phyloP scores from a whole-genome alignment of 2,797 vertebrate genomes.

The Gymnocypris eckloni region DNA sequence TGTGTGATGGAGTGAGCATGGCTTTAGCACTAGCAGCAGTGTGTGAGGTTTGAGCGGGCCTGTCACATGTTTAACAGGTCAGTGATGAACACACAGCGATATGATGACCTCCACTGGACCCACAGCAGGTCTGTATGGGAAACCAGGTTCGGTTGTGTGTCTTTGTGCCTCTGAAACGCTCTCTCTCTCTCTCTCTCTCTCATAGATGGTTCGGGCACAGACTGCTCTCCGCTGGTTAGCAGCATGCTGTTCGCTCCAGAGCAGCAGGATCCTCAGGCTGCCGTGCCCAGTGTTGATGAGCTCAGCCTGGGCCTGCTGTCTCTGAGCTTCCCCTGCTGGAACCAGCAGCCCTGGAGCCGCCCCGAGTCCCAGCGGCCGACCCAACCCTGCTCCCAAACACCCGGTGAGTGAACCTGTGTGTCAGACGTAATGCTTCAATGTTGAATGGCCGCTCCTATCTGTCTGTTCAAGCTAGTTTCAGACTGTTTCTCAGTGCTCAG shows the following conservation, averaged over 20 bases:
- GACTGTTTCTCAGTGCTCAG: not conserved
- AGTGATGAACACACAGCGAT: slow-evolving; percentile 91
- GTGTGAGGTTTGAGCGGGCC: slow-evolving; percentile 91
- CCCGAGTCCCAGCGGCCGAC: slow-evolving; percentile 86
- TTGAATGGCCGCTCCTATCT: not conserved
- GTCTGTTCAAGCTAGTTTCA: slow-evolving; percentile 11
- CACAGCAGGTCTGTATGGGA: slow-evolving; percentile 52
- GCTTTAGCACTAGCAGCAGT: slow-evolving; percentile 90
- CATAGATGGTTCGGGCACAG: slow-evolving; percentile 87
- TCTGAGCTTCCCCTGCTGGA: slow-evolving; percentile 92
- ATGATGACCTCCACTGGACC: slow-evolving; percentile 82
- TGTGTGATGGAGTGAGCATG: slow-evolving; percentile 39
- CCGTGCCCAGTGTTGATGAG: slow-evolving; percentile 87
- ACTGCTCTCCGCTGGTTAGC: slow-evolving; percentile 85
- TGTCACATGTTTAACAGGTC: slow-evolving; percentile 97
- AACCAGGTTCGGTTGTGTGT: slow-evolving; percentile 24
- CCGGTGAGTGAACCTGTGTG: slow-evolving; percentile 82
- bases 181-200: slow-evolving; percentile 25
- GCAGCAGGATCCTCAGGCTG: slow-evolving; percentile 87
- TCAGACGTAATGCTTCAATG: not conserved
- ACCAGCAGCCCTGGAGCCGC: slow-evolving; percentile 93
- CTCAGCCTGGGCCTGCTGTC: slow-evolving; percentile 97
- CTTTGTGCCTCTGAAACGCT: slow-evolving; percentile 46
- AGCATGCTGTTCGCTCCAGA: slow-evolving; percentile 96
- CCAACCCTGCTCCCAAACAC: slow-evolving; percentile 66